Evolutionary conservation across 2,113 vertebrate species (phyloP).

Genomic region (Mandrillus leucophaeus): DNA sequence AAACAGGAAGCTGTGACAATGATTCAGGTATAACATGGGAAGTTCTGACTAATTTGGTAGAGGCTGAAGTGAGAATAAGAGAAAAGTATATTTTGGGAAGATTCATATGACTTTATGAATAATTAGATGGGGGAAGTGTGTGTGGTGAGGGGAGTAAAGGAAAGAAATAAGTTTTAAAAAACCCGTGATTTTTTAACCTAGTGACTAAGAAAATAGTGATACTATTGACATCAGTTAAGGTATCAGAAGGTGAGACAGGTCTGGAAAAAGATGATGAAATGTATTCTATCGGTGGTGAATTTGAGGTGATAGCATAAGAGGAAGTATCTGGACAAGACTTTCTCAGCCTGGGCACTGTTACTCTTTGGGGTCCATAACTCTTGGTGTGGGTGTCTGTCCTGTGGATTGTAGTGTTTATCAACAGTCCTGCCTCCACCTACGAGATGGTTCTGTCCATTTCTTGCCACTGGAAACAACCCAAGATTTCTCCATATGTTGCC

Average conservation of each 20-base stretch:
- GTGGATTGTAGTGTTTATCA: background rate
- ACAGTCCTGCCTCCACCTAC: background rate
- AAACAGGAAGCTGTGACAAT: background rate
- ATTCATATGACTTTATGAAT: background rate
- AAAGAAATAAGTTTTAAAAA: background rate
- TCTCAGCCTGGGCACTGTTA: background rate
- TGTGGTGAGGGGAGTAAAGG: background rate
- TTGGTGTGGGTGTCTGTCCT: background rate
- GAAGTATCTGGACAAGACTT: background rate
- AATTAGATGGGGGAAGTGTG: background rate
- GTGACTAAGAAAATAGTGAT: background rate
- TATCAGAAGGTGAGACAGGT: background rate
- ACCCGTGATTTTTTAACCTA: background rate
- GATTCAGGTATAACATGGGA: background rate
- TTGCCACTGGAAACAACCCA: background rate
- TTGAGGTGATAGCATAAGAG: background rate
- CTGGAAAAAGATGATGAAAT: background rate
- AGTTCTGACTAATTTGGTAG: background rate
- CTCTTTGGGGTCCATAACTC: background rate
- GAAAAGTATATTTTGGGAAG: background rate
- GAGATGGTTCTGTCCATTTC: background rate
- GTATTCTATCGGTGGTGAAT: background rate
- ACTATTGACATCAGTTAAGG: background rate
- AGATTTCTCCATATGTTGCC: background rate
- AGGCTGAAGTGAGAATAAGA: conserved; percentile 13